Conservation (phyloP, 2,113 vertebrate genomes). For the Pelmatolapia mariae region DNA sequence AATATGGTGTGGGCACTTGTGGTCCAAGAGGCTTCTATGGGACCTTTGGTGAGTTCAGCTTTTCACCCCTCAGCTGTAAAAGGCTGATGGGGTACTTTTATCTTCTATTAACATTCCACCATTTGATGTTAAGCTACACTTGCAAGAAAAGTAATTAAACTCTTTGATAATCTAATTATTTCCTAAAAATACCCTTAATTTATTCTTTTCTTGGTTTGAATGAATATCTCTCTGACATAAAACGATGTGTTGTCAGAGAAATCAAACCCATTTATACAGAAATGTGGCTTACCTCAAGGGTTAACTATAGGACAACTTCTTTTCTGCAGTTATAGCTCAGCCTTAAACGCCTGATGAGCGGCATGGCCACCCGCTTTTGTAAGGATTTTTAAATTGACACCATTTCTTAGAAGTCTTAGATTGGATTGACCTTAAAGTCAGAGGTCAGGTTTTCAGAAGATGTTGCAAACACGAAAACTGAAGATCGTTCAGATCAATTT, state of each 20-base stretch:
- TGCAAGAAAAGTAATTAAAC: neutral
- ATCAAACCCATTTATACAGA: neutral
- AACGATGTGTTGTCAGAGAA: neutral
- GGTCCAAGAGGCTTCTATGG: constrained; percentile 97
- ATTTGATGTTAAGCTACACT: neutral
- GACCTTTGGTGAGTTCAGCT: constrained; percentile 82
- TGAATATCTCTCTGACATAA: neutral
- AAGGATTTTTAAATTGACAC: neutral
- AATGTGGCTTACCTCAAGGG: neutral
- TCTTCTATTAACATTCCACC: neutral
- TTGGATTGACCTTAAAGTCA: neutral
- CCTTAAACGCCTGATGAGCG: neutral
- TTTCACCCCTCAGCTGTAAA: neutral
- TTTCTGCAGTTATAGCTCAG: neutral
- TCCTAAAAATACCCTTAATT: neutral
- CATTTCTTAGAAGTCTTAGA: neutral
- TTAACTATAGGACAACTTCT: neutral
- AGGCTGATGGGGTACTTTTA: neutral
- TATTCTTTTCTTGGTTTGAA: neutral
- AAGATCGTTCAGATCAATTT: neutral
- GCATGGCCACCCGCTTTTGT: accelerated
- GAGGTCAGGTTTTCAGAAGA: neutral
- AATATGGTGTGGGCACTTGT: constrained; percentile 94
- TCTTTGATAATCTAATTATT: neutral
- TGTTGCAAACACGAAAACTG: neutral